Conservation (phyloP, 2,797 vertebrate genomes). For the Orestias chungarensis region DNA sequence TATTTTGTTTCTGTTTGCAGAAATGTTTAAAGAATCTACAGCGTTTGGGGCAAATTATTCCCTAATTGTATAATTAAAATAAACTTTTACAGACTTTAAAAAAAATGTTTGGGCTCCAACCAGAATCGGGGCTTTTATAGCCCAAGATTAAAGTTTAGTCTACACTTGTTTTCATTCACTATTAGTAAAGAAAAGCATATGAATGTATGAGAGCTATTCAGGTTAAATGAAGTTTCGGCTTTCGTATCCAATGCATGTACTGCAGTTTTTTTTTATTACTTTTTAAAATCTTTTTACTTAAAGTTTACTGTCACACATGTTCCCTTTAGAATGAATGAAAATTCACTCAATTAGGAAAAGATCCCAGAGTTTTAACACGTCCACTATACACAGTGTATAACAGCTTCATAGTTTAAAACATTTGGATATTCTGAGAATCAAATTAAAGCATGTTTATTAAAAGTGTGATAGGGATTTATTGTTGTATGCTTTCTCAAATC, state of each 20-base stretch:
- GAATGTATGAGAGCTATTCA: too few relatives aligned
- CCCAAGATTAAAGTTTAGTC: too few relatives aligned
- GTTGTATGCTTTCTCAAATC: neutral
- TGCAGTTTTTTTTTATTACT: too few relatives aligned
- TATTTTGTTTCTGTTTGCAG: neutral
- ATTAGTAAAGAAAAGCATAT: too few relatives aligned
- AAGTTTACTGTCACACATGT: neutral
- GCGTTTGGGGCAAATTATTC: neutral
- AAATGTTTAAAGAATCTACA: neutral
- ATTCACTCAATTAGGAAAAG: neutral
- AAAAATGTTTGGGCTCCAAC: neutral
- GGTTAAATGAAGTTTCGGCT: too few relatives aligned
- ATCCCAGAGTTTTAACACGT: neutral
- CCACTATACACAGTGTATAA: neutral
- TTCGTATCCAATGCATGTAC: too few relatives aligned
- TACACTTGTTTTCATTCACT: too few relatives aligned
- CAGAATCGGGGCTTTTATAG: too few relatives aligned
- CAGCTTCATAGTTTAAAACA: neutral
- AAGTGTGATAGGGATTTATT: too few relatives aligned
- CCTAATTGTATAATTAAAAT: neutral
- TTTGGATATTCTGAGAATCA: neutral
- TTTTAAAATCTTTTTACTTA: neutral
- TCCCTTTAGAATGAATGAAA: neutral
- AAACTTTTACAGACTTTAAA: neutral
- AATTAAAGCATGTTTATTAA: neutral